Base-by-base conservation (phyloP, 2,113 vertebrate species). In the Coracopsis vasa region DNA sequence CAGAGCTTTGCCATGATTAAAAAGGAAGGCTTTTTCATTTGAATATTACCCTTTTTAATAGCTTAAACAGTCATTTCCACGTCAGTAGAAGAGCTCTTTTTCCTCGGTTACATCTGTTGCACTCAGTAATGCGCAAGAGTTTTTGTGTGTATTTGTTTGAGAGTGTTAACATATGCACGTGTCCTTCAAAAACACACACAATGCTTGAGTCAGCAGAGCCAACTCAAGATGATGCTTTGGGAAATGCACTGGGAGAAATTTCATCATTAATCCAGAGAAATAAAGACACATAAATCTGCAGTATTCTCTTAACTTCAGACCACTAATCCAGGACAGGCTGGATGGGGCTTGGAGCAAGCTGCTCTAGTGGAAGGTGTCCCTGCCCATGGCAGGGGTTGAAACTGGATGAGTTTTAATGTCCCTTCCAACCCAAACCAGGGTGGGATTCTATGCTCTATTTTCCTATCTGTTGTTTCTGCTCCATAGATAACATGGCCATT, bases 381-480 rank as follows among this genome's bases (percentile, higher is more conserved):
- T 58, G 33, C n/a, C 56, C 56, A 24, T 58, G 56, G 56, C 56
- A 58, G 33, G 33, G 21, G 21, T 35, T 58, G 56, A 33, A 13
- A 35, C 33, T 35, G 33, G 56, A 24, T 58, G 56, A 35, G 56
- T 23, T 58, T 35, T 35, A 58, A 35, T 15, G 21, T 7, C 33
- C 33, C 13, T 58, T 35, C 56, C 20, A 58, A 23, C 33, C 13
- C 56, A 58, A 58, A 58, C 9, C 56, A 58, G 56, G 4, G 21
- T 58, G 56, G 56, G 56, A 35, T 58, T 35, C 56, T 35, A 24
- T 58, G 56, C 13, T 97, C 97, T 96, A 87, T 98, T 98, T 98
- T 98, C 96, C 97, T 93, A 41, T 80, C 14, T 15, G 74, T 21
- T 56, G 37, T 77, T 83, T 85, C 93, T 91, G 87, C 92, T 94